Percentiles rank a stretch among this genome's conserved stretches.
Conservation (phyloP, 2,888 invertebrate species). For the Lochmaea crataegi region DNA sequence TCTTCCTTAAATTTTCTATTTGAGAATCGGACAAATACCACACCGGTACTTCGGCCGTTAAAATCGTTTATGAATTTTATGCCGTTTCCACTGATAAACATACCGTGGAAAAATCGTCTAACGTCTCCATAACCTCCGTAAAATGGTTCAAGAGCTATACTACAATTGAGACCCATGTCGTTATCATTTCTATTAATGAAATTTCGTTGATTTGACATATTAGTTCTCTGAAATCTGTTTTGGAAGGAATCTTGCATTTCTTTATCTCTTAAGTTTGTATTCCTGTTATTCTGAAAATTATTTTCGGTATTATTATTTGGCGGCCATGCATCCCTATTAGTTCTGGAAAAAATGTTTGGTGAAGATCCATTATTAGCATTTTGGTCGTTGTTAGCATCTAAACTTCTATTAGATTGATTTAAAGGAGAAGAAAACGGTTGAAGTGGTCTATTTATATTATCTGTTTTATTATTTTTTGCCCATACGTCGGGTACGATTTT, state of each 20-base stretch:
- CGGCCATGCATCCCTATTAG: slow-evolving; percentile 32
- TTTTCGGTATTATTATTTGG: slow-evolving; percentile 22
- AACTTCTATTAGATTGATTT: slow-evolving; percentile 70
- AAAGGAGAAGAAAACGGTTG: slow-evolving; percentile 45
- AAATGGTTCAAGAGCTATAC: slow-evolving; percentile 79
- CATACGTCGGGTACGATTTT: slow-evolving; percentile 4
- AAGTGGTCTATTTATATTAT: slow-evolving; percentile 34
- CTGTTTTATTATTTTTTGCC: slow-evolving; percentile 2
- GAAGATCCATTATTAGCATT: slow-evolving; percentile 57
- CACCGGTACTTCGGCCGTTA: slow-evolving; percentile 82
- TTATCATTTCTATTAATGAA: neutral
- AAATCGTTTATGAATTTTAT: slow-evolving; percentile 88
- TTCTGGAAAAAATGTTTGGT: neutral
- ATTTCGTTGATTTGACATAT: slow-evolving; percentile 20
- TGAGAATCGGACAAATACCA: slow-evolving; percentile 83
- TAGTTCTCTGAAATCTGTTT: slow-evolving; percentile 41
- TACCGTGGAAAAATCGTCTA: slow-evolving; percentile 82
- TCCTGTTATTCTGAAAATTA: slow-evolving; percentile 22
- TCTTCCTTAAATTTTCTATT: slow-evolving; percentile 76
- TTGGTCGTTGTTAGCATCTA: slow-evolving; percentile 62
- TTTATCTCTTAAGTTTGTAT: slow-evolving; percentile 21
- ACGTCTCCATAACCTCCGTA: slow-evolving; percentile 84
- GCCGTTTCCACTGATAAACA: slow-evolving; percentile 81
- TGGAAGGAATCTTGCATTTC: slow-evolving; percentile 30
- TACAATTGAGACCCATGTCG: slow-evolving; percentile 57